phyloP scores from a whole-genome alignment of 2,113 vertebrate species.

The Psittacula cyanocephala region DNA sequence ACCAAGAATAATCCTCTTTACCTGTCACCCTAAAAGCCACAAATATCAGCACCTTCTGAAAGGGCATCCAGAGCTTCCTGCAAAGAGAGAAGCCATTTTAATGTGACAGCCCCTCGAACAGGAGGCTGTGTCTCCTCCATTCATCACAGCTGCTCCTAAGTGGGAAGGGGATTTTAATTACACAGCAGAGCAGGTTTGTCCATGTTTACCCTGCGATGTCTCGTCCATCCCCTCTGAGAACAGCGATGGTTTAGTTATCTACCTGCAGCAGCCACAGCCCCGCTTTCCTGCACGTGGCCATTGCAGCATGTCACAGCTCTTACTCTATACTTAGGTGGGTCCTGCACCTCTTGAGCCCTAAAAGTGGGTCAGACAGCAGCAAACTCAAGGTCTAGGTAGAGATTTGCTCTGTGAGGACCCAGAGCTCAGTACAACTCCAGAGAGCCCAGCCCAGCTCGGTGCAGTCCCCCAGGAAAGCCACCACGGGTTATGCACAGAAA shows the following conservation, averaged over 20 bases:
- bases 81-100: neutral
- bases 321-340: neutral
- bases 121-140: neutral
- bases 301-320: fast-evolving
- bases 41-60: neutral
- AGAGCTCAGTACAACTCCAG: neutral
- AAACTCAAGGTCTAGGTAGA: neutral
- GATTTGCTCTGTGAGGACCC: neutral
- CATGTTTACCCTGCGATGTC: neutral
- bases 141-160: neutral
- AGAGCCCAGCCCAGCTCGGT: neutral
- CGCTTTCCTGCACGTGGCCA: fast-evolving
- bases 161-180: neutral
- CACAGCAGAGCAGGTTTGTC: neutral
- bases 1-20: neutral
- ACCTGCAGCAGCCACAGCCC: neutral
- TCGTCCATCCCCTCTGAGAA: neutral
- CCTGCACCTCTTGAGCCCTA: neutral
- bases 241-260: fast-evolving
- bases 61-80: neutral
- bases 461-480: neutral
- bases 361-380: neutral
- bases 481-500: fast-evolving
- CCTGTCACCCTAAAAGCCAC: neutral
- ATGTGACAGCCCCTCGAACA: fast-evolving